These are phyloP conservation scores for Lepus europaeus DNA, from an alignment of 2,113 vertebrate species.

Conservation along the genomic window DNA sequence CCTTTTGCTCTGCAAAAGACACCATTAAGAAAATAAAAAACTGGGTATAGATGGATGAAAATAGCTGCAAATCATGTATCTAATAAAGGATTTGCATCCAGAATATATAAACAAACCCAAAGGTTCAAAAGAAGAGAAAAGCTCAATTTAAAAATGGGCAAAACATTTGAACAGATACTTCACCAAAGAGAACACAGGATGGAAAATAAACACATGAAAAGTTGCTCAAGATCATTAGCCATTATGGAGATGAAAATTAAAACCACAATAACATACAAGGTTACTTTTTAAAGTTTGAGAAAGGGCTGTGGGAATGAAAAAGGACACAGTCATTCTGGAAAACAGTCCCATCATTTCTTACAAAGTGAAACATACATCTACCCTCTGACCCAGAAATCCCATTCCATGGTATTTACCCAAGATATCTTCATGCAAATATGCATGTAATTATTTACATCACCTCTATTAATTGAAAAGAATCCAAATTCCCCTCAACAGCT, in stretches of 20 bases:
- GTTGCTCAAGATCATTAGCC: background rate
- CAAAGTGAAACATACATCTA: background rate
- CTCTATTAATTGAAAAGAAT: background rate
- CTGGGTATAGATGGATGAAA: background rate
- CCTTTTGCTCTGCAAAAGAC: background rate
- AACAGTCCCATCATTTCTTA: background rate
- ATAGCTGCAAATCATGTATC: background rate
- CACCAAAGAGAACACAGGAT: background rate
- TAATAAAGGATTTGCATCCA: background rate
- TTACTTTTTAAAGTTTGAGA: too few species aligned
- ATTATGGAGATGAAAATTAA: background rate
- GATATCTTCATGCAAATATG: background rate
- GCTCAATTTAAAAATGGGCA: background rate
- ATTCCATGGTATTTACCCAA: background rate
- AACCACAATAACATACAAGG: background rate
- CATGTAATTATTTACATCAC: background rate
- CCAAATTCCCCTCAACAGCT: background rate
- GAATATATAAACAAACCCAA: slow-evolving; percentile 1
- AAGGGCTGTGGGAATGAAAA: too few species aligned
- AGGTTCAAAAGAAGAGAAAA: slow-evolving; percentile 7
- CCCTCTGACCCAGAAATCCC: background rate
- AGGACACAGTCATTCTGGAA: background rate
- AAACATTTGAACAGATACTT: slow-evolving; percentile 12
- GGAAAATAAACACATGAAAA: background rate
- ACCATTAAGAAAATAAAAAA: background rate